Base-by-base conservation (phyloP, 2,888 invertebrate species). In the Aspidapion aeneum region DNA sequence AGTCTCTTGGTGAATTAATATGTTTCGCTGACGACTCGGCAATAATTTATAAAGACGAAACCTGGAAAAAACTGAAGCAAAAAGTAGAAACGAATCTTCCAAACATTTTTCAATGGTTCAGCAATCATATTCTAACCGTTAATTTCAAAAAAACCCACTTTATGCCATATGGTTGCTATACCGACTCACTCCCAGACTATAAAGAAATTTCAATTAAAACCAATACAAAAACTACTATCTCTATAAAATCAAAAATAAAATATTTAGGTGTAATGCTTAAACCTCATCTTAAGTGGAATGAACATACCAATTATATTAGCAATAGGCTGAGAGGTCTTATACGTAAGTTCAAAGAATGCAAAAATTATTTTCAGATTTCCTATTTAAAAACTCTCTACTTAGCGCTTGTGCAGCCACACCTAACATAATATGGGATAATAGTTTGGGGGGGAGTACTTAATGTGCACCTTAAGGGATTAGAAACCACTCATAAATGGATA, bases 141-240 rank as follows among this genome's bases (percentile, higher is more conserved):
- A 60, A 61, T 19, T 61, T 35, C 17, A 19, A 58, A 16, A 61
- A 61, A 48, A 61, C 61, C 16, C 48, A 55, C 50, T 57, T 50
- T 21, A 17, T 60, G 2, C 55, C 60, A 1, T 60, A 19, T 17
- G 35, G 35, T 18, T 55, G 60, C 20, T 50, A 51, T 20, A 48
- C 58, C 52, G 52, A 52, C 17, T 52, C 52, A 9, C 52, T 52
- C 52, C 52, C 52, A 52, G 7, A n/a, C 52, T 52, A 18, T 19
- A 5, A 52, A 52, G 52, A 52, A 52, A 5, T 52, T 5, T 9
- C 7, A 9, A n/a, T 52, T 5, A 52, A 52, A 52, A 52, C 19
- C 7, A 52, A 52, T n/a, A n/a, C n/a, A n/a, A n/a, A 35, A 35
- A 35, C 35, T 12, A 35, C 5, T 52, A 19, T 52, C 7, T 19